A percentile compares a stretch with the other conserved stretches of the same genome.
Conservation (phyloP, 2,797 vertebrate species). For the Mormyrus proboscirostris region DNA sequence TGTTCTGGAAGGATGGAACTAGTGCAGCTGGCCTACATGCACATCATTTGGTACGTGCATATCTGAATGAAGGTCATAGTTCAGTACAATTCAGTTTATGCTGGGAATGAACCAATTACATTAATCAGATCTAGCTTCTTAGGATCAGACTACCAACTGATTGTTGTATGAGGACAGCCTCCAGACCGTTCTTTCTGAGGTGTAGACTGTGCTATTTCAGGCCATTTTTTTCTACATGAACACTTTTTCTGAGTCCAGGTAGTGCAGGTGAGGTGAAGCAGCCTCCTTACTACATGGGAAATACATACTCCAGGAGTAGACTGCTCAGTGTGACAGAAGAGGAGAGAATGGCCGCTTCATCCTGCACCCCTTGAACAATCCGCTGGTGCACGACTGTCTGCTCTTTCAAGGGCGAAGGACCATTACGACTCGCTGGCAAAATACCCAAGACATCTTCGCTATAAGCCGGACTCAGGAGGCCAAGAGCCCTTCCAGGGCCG, state of each 20-base stretch:
- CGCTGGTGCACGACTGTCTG: background rate
- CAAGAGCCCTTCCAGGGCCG: slow-evolving; percentile 20
- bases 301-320: background rate
- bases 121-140: background rate
- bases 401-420: background rate
- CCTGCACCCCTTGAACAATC: background rate
- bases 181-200: background rate
- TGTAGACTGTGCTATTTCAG: background rate
- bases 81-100: slow-evolving; percentile 1
- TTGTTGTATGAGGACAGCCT: background rate
- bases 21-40: slow-evolving; percentile 21
- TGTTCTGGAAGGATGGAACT: background rate
- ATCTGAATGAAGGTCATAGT: background rate
- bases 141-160: background rate
- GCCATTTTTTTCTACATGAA: background rate
- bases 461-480: background rate
- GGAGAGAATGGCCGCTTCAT: background rate
- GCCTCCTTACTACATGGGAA: background rate
- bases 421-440: background rate
- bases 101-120: slow-evolving; percentile 4
- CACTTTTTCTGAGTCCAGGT: background rate
- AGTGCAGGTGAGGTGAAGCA: background rate
- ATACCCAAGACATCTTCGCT: background rate
- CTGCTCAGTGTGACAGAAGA: background rate
- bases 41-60: background rate